Evolutionary conservation across 2,888 invertebrate genomes (phyloP).

Genomic region (Allolobophora icterica): DNA sequence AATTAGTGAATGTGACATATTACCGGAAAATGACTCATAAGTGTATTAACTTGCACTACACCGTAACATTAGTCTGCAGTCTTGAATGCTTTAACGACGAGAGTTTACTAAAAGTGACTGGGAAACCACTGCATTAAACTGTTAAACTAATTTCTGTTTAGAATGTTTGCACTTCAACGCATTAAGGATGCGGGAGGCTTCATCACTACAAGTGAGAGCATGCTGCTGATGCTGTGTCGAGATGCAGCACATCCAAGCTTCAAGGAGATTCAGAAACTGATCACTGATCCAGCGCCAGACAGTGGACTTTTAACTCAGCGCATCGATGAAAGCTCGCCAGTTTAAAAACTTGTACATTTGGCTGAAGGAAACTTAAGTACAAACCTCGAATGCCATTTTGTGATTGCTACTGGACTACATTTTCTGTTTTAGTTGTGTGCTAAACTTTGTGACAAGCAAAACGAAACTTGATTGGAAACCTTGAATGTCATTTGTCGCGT

Average conservation of each 20-base stretch:
- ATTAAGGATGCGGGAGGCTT: constrained; percentile 62
- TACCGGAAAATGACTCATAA: no score
- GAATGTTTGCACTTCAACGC: constrained; percentile 62
- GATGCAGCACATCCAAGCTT: constrained; percentile 63
- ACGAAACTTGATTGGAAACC: not conserved
- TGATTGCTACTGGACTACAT: not conserved
- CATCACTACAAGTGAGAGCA: constrained; percentile 64
- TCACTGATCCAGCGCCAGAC: constrained; percentile 62
- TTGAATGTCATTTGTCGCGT: no score
- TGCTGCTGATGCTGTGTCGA: constrained; percentile 57
- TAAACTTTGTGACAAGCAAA: not conserved
- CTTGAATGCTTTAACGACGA: no score
- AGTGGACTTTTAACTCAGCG: constrained; percentile 56
- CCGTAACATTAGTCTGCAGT: no score
- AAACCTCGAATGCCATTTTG: not conserved
- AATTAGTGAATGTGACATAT: no score
- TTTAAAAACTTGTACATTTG: constrained; percentile 14
- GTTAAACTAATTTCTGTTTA: constrained; percentile 45
- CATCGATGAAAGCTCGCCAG: constrained; percentile 33
- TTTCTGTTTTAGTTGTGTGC: not conserved
- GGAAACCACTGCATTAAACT: no score
- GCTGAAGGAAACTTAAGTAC: not conserved
- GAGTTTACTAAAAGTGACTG: no score
- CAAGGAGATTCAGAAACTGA: constrained; percentile 61
- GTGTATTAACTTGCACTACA: no score